Evolutionary conservation across 1,140 invertebrate species (phyloP).

Genomic region (Hylaeus volcanicus): DNA sequence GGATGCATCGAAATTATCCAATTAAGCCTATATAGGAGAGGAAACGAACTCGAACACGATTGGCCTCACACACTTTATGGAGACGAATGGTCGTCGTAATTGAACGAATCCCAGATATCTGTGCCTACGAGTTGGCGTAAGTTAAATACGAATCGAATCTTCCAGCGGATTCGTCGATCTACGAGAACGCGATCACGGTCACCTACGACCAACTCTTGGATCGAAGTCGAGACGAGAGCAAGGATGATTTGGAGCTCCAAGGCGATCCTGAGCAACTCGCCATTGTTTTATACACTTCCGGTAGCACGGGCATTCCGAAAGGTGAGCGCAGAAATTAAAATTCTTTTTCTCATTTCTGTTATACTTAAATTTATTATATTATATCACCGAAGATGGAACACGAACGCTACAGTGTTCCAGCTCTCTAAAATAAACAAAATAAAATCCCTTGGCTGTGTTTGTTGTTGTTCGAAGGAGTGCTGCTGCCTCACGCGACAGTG

Average conservation of each 20-base stretch:
- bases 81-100: too few relatives aligned
- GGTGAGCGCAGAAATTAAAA: constrained; percentile 78
- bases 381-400: too few relatives aligned
- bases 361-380: neutral
- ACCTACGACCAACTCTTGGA: constrained; percentile 79
- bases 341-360: too few relatives aligned
- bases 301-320: constrained; percentile 95
- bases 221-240: constrained; percentile 75
- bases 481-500: constrained; percentile 88
- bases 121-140: too few relatives aligned
- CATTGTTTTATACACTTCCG: constrained; percentile 94
- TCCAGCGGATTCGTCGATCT: constrained; percentile 69
- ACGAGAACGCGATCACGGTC: constrained; percentile 74
- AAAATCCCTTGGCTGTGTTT: too few relatives aligned
- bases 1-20: neutral
- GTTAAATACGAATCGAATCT: neutral
- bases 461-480: constrained; percentile 35
- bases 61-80: too few relatives aligned
- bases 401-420: too few relatives aligned
- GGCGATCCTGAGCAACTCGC: constrained; percentile 81
- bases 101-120: too few relatives aligned
- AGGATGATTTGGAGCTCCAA: constrained; percentile 68
- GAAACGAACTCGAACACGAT: too few relatives aligned
- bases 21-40: neutral
- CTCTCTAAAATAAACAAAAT: too few relatives aligned